Base-by-base conservation (phyloP, 2,113 vertebrate species). In the Panthera uncia region DNA sequence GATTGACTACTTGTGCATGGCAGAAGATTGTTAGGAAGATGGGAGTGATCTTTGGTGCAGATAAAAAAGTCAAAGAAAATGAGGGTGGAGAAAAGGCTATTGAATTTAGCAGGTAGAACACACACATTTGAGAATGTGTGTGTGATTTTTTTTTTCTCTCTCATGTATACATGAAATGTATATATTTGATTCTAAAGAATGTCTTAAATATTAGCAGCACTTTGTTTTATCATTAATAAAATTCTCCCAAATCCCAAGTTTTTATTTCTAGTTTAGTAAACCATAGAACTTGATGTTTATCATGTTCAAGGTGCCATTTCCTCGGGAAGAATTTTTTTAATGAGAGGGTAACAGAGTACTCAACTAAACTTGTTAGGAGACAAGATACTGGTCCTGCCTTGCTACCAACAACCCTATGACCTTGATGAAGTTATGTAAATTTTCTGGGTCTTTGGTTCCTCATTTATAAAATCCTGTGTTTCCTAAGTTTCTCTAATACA, bases 21-120 rank as follows among this genome's bases (percentile, higher is more conserved):
- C 76, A 86, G 83, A 89, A 80, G 63, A 82, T 76, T 90, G 63
- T 96, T 82, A 89, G 50, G 80, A 90, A 66, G 31, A 69, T 76
- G 48, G 55, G 29, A 89, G 23, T 91, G 69, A 93, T 95, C 14
- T 82, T 84, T 93, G 89, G 27, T 91, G 73, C 76, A 61, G 61
- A 97, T 87, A 65, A 79, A 79, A 93, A 91, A 90, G 80, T 83
- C 45, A 89, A 74, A 85, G 90, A 86, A 98, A 96, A 93, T 89
- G 41, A 93, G 15, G 7, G 36, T 83, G 76, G 69, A 84, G 52
- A 81, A 97, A 90, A 97, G 63, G 57, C n/a, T 48, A 63, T 94
- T 95, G 61, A 73, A 89, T 85, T 96, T 95, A 45, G 11, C 85
- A 92, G 66, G 33, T 80, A 92, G 55, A 65, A 95, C n/a, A 80